Evolutionary conservation across 1,140 invertebrate genomes (phyloP), one percentile per base, ranked within the genome.

Genomic region (Aphelenchoides avenae): DNA sequence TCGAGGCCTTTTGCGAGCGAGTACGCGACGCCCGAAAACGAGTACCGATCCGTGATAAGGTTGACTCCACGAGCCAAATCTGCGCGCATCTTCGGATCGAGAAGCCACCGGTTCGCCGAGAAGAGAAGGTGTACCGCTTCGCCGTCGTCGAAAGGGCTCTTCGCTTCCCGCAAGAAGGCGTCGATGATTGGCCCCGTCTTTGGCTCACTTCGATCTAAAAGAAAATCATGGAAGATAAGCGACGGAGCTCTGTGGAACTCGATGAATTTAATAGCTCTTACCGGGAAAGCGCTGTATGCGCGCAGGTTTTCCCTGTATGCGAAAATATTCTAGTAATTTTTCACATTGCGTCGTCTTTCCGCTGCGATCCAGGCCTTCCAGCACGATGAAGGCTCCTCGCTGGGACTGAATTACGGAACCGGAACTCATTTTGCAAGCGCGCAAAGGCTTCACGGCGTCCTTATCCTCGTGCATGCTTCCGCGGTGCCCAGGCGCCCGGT

Each of bases 71-170:
- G 67, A 26, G 83, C 61, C 9, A 96, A 73, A 13, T 82, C 72
- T 34, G 84, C 76, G 27, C 81, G 80, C 42, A 95, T 87, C 65
- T 61, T 51, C 30, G 54, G 48, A 22, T 27, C 39, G 31, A 81
- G 79, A 80, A 95, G 91, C 90, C 91, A 95, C 65, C 92, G 83
- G 79, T 97, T 97, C 0, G 89, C 87, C 6, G 89, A 86, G 76
- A 95, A 97, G 5, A 96, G 75, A 0, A 95, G 78, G 79, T 96
- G 91, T 27, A 92, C 85, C 0, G 85, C 83, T 80, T 92, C 85
- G 0, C 27, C 22, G 13, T 15, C 41, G 13, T 60, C 58, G 9
- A 26, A 33, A 6, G 53, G 26, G 51, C 11, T 63, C n/a, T 44
- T 60, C 9, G 57, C 57, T 20, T 18, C 40, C 39, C 44, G 18